Evolutionary conservation across 1,140 invertebrate species (phyloP), one percentile per base, ranked within the genome.

Genomic region (Zelostemma sp.): DNA sequence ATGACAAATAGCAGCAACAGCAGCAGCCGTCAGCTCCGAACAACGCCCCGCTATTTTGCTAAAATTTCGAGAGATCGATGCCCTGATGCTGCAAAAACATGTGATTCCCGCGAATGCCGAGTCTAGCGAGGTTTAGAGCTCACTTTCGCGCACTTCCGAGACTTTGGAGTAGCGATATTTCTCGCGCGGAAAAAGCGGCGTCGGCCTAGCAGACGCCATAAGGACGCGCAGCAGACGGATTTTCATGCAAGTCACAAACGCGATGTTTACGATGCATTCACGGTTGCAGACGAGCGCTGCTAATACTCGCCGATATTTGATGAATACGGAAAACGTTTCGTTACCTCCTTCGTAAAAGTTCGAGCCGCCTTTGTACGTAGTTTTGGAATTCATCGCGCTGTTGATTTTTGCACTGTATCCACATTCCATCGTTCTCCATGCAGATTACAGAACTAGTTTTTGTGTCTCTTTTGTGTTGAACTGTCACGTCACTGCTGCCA

Each of bases 121-220:
- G 16, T 11, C 9, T 15, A 28, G 18, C 41, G 21, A 25, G 31
- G 31, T 25, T n/a, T 47, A 8, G 9, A 51, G 49, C 2, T 14
- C 21, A 8, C 3, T 53, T 38, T 53, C 19, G 41, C 8, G 50
- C 2, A 25, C n/a, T 33, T 35, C 14, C 16, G 12, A 25, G 15
- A 17, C 15, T 11, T 11, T 28, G 9, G 28, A 18, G 6, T 1
- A n/a, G n/a, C 19, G 12, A 41, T 6, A 57, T 41, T 51, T 15
- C 12, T 0, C 0, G 45, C 4, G 46, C 21, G 45, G 15, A n/a
- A 17, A 45, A 54, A 74, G 72, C 77, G 68, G 77, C 76, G 74
- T 80, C 74, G 76, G 66, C 69, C 79, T 84, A 84, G 82, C 82
- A 83, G 82, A 83, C 82, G 82, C 80, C 82, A 82, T 84, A 74